Conservation (phyloP, 2,888 invertebrate species). For the Copidosoma aretas region DNA sequence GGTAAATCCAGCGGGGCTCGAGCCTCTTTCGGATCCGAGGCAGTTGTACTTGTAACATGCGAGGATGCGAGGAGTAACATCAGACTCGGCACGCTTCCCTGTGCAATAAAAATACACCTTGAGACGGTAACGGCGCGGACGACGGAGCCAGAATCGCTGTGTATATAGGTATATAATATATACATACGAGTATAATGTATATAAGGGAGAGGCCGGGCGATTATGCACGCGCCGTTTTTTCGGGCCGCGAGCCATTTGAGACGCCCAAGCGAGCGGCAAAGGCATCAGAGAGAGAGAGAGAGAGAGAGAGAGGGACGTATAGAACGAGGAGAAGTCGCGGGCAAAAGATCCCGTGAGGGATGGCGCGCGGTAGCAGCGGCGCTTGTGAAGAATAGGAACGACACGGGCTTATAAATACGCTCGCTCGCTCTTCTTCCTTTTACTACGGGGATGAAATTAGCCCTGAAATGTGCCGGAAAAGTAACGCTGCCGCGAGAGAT, state of each 20-base stretch:
- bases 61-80: too few relatives aligned
- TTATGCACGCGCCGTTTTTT: conserved; percentile 23
- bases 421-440: conserved; percentile 46
- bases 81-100: too few relatives aligned
- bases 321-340: background rate
- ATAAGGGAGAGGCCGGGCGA: background rate
- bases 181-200: too few relatives aligned
- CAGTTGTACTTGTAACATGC: too few relatives aligned
- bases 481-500: conserved; percentile 50
- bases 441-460: conserved; percentile 58
- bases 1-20: too few relatives aligned
- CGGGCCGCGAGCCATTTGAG: background rate
- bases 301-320: background rate
- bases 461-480: conserved; percentile 57
- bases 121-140: too few relatives aligned
- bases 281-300: conserved; percentile 6
- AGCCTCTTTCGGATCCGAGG: too few relatives aligned
- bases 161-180: too few relatives aligned
- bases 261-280: conserved; percentile 23
- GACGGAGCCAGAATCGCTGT: background rate
- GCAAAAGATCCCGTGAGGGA: background rate
- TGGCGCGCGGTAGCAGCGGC: background rate
- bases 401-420: conserved; percentile 36
- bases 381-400: conserved; percentile 41
- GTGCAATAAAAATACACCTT: too few relatives aligned